These are phyloP conservation scores for Acanthoscelides obtectus DNA, from an alignment of 2,888 invertebrate genomes.

Conservation along the genomic window DNA sequence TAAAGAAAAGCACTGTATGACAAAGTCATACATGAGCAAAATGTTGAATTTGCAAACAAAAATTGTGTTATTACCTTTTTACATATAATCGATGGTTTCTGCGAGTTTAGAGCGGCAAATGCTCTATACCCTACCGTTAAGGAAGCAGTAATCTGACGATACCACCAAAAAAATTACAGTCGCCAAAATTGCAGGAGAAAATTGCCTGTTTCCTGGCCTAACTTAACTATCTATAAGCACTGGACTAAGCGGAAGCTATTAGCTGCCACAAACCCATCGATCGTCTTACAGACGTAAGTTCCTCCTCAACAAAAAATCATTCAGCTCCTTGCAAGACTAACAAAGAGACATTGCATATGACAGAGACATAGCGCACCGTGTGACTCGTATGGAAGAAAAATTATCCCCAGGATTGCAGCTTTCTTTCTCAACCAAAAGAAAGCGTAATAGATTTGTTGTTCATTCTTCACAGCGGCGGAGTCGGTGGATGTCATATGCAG, in stretches of 20 bases:
- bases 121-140: too few relatives aligned
- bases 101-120: too few relatives aligned
- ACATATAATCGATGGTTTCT: too few relatives aligned
- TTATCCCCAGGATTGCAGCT: constrained; percentile 20
- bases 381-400: constrained; percentile 29
- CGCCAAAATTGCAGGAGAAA: too few relatives aligned
- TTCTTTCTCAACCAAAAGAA: background rate
- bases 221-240: too few relatives aligned
- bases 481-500: background rate
- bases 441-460: background rate
- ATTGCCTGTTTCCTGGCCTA: too few relatives aligned
- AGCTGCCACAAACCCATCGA: background rate
- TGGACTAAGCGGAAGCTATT: background rate
- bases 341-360: constrained; percentile 27
- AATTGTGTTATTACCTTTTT: too few relatives aligned
- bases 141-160: too few relatives aligned
- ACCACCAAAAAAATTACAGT: too few relatives aligned
- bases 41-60: too few relatives aligned
- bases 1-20: too few relatives aligned
- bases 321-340: background rate
- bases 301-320: background rate
- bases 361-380: constrained; percentile 34
- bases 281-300: background rate
- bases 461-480: background rate
- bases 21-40: too few relatives aligned